Conservation (phyloP, 2,797 vertebrate genomes). For the Dryobates pubescens region DNA sequence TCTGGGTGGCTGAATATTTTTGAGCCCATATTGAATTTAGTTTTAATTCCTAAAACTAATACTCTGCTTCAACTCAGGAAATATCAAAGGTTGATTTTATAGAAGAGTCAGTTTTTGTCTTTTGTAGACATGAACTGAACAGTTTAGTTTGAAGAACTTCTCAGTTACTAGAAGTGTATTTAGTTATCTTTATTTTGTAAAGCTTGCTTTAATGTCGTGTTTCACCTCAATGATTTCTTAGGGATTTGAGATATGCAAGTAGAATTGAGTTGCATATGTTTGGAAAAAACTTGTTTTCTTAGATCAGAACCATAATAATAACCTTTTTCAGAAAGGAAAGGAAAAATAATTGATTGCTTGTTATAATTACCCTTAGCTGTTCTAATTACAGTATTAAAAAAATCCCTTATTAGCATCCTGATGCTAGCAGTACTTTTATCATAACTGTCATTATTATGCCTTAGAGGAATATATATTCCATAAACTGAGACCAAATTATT, state of each 20-base stretch:
- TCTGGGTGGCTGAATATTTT: background rate
- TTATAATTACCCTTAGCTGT: background rate
- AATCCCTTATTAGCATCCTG: background rate
- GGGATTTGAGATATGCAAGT: background rate
- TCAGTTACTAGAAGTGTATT: background rate
- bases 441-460: background rate
- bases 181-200: background rate
- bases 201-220: background rate
- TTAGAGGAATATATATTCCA: background rate
- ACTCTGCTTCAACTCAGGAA: background rate
- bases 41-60: background rate
- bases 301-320: background rate
- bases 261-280: background rate
- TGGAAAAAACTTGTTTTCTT: background rate
- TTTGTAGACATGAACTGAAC: background rate
- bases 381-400: background rate
- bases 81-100: background rate
- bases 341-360: background rate
- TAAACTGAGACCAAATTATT: background rate
- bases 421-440: background rate
- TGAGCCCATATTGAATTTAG: fast-evolving
- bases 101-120: background rate
- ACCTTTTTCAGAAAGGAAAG: background rate
- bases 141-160: background rate
- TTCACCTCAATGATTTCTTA: background rate